A percentile compares a stretch with the other conserved stretches of the same genome.
phyloP scores from a whole-genome alignment of 1,140 invertebrate species.

The Orussus abietinus region DNA sequence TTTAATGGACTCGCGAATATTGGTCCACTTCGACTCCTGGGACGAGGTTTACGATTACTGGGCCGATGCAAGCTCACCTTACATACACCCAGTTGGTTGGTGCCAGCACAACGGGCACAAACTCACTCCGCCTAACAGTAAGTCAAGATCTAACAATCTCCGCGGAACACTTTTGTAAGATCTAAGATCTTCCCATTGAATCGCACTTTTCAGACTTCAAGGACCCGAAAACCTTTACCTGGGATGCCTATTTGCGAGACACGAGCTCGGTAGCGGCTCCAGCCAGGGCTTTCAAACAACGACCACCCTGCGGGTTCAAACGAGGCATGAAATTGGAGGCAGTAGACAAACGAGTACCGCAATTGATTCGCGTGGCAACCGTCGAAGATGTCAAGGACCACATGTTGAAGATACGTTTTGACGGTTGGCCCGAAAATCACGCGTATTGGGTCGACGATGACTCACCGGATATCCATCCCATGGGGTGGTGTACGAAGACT shows the following conservation, averaged over 20 bases:
- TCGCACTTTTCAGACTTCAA: slow-evolving; percentile 69
- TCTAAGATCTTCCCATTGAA: no score
- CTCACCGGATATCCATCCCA: slow-evolving; percentile 84
- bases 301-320: slow-evolving; percentile 76
- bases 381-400: slow-evolving; percentile 73
- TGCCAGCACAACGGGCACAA: slow-evolving; percentile 75
- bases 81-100: slow-evolving; percentile 93
- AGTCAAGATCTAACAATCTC: no score
- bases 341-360: slow-evolving; percentile 80
- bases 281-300: slow-evolving; percentile 76
- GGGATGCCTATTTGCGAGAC: slow-evolving; percentile 79
- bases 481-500: slow-evolving; percentile 86
- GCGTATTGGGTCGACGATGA: slow-evolving; percentile 90
- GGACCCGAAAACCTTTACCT: slow-evolving; percentile 71
- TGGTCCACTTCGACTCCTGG: slow-evolving; percentile 95
- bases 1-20: slow-evolving; percentile 77
- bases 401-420: slow-evolving; percentile 79
- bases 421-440: slow-evolving; percentile 84
- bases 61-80: slow-evolving; percentile 83
- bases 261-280: slow-evolving; percentile 75
- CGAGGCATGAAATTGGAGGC: slow-evolving; percentile 86
- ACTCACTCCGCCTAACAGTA: slow-evolving; percentile 84
- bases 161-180: no score
- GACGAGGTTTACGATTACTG: slow-evolving; percentile 92
- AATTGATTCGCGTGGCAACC: slow-evolving; percentile 81